Percentiles rank a stretch among this genome's conserved stretches.
Conservation (phyloP, 2,888 invertebrate genomes). For the Eretmocerus hayati region DNA sequence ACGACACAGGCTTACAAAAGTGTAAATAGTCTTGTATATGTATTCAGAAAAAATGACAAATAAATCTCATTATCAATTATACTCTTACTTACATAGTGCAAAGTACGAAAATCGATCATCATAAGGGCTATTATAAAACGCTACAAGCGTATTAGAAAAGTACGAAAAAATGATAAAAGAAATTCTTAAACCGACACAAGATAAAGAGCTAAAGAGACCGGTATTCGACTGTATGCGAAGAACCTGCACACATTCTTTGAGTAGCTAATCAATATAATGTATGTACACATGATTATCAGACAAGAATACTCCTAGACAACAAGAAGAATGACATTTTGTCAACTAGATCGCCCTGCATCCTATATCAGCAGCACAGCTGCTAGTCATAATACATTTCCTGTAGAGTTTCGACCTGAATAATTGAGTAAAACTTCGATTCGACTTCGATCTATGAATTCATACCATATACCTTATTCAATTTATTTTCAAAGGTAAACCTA, state of each 20-base stretch:
- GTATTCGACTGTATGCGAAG: slow-evolving; percentile 1
- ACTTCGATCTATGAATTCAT: too few relatives aligned
- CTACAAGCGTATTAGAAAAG: slow-evolving; percentile 16
- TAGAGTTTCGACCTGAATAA: background rate
- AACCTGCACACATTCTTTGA: background rate
- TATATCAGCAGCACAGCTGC: slow-evolving; percentile 19
- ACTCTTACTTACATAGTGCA: too few relatives aligned
- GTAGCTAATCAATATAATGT: background rate
- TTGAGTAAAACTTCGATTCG: background rate
- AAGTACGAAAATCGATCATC: too few relatives aligned
- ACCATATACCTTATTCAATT: too few relatives aligned
- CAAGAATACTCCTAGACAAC: slow-evolving; percentile 9
- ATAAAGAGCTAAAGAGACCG: slow-evolving; percentile 15
- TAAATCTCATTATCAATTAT: too few relatives aligned
- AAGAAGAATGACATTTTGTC: slow-evolving; percentile 8
- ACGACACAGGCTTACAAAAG: too few relatives aligned
- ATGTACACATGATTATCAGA: background rate
- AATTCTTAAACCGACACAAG: slow-evolving; percentile 5
- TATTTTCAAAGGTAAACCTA: too few relatives aligned
- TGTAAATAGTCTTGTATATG: too few relatives aligned
- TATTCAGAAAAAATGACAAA: too few relatives aligned
- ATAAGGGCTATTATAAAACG: too few relatives aligned
- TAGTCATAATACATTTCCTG: slow-evolving; percentile 1
- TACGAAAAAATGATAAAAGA: slow-evolving; percentile 13
- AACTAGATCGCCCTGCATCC: slow-evolving; percentile 6